Evolutionary conservation across 2,797 vertebrate genomes (phyloP), one percentile per base, ranked within the genome.

Genomic region (Eupleurogrammus muticus): DNA sequence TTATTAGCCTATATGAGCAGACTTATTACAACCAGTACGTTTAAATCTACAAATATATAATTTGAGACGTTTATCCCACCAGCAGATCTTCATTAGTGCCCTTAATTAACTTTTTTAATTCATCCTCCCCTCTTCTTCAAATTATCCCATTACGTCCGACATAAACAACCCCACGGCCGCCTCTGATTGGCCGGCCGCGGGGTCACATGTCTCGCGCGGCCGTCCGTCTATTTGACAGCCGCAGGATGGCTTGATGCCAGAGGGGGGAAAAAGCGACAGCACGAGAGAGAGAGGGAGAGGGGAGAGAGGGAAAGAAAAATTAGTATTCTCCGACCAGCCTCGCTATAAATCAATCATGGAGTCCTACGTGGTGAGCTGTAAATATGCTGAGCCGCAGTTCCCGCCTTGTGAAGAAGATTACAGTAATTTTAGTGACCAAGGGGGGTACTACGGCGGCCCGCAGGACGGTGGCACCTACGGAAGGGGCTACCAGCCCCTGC

Each of bases 141-240:
- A 87, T 88, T 77, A 86, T 81, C 79, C 79, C 78, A 89, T 89
- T 87, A 86, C 79, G 82, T 77, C 70, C 49, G 79, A 83, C 82
- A 87, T 84, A 89, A 92, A 92, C 89, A 95, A 91, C 88, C 91
- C 90, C 86, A 77, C 93, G 82, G 85, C 74, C 75, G 89, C 66
- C 88, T 80, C 86, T 87, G 78, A 97, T 97, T 97, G 96, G 96
- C 94, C 93, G 93, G 87, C 82, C 81, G 74, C 86, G 76, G 80
- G 70, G 86, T 96, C 96, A 97, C 95, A 92, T 97, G 96, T 51
- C 84, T 85, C 87, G 80, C 90, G 90, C 92, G 96, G 96, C 95
- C 80, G 87, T 97, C 96, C 94, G 96, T 97, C 97, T 96, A 97
- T 96, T 97, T 97, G 96, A 97, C 96, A 97, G 96, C 96, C 95